phyloP scores from a whole-genome alignment of 1,140 invertebrate species.

The Lanistes nyassanus region DNA sequence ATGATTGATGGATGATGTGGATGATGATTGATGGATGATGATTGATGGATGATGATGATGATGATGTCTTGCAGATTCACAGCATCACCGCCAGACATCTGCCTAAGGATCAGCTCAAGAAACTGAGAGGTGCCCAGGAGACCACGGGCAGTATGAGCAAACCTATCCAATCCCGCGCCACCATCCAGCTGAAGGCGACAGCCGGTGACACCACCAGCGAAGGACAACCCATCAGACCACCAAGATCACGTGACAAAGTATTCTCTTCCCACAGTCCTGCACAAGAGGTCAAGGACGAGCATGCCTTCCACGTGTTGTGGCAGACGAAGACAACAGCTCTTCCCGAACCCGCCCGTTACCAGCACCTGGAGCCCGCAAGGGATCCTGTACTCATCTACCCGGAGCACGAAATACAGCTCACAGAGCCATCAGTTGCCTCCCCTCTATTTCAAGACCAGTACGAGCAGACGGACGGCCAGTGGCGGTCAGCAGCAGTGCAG shows the following conservation, averaged over 20 bases:
- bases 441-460: background rate
- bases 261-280: too few relatives aligned
- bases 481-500: background rate
- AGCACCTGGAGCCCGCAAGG: slow-evolving; percentile 15
- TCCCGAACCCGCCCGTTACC: slow-evolving; percentile 9
- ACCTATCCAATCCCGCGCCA: background rate
- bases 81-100: slow-evolving; percentile 56
- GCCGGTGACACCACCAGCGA: background rate
- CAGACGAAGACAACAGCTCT: slow-evolving; percentile 6
- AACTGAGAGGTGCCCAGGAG: slow-evolving; percentile 32
- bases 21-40: background rate
- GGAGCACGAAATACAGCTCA: background rate
- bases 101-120: slow-evolving; percentile 49
- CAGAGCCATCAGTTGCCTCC: background rate
- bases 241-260: too few relatives aligned
- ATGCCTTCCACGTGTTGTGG: background rate
- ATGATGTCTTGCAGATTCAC: slow-evolving; percentile 43
- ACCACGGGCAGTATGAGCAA: background rate
- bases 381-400: slow-evolving; percentile 2
- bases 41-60: background rate
- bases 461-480: background rate
- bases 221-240: background rate
- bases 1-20: background rate
- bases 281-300: background rate
- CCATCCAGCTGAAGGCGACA: background rate